A percentile compares a stretch with the other conserved stretches of the same genome.
These are phyloP conservation scores for Alouatta palliata DNA, from an alignment of 2,113 vertebrate species.

Conservation along the genomic window DNA sequence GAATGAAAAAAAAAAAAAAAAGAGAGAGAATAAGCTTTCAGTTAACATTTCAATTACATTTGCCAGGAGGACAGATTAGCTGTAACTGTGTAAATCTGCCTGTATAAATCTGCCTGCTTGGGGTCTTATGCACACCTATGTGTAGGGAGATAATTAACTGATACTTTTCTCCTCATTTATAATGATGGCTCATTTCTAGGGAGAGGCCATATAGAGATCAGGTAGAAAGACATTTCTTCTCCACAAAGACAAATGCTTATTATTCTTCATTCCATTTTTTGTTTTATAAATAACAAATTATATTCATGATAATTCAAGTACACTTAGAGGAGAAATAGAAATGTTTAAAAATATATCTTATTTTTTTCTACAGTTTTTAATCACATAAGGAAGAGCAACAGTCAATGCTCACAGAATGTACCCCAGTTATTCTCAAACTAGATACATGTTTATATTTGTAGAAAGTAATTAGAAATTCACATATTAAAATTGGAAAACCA, in stretches of 20 bases:
- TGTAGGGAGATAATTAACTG: background rate
- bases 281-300: constrained; percentile 8
- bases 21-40: background rate
- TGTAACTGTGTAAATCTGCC: background rate
- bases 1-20: background rate
- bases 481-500: background rate
- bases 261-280: background rate
- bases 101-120: background rate
- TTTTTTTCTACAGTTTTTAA: background rate
- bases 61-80: constrained; percentile 12
- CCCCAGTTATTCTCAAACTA: constrained; percentile 4
- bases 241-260: background rate
- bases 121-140: background rate
- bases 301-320: background rate
- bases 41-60: background rate
- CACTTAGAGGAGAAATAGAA: background rate
- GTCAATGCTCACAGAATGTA: background rate
- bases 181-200: background rate
- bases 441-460: background rate
- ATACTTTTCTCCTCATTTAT: background rate
- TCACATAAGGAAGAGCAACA: background rate
- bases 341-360: background rate
- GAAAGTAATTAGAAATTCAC: background rate
- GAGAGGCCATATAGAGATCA: background rate
- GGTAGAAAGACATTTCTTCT: constrained; percentile 19